Evolutionary conservation across 2,888 invertebrate genomes (phyloP).

Genomic region (Gandaritis pyraliata): DNA sequence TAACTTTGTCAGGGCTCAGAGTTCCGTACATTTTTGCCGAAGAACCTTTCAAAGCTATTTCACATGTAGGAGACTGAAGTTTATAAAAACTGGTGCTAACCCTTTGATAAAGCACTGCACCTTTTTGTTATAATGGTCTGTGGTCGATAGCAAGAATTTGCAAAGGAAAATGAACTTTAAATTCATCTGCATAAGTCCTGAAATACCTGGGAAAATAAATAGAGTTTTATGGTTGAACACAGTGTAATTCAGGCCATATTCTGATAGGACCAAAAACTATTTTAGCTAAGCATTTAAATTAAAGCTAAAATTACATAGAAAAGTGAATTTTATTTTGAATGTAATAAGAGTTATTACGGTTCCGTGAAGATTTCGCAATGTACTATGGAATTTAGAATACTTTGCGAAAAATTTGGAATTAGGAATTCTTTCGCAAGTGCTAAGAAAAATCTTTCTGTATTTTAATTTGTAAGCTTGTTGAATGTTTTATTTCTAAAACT

Average conservation of each 20-base stretch:
- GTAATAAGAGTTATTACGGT: constrained; percentile 6
- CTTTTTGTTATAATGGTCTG: constrained; percentile 14
- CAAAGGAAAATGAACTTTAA: constrained; percentile 7
- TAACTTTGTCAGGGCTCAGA: no score
- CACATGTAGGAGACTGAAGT: no score
- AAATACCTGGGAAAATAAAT: constrained; percentile 2
- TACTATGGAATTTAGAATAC: constrained; percentile 15
- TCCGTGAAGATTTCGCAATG: constrained; percentile 1
- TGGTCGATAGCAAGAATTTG: constrained; percentile 11
- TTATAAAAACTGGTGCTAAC: constrained; percentile 4
- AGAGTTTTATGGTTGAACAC: not conserved
- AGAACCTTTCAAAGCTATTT: no score
- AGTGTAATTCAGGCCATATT: constrained; percentile 3
- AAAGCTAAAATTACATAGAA: not conserved
- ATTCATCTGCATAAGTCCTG: not conserved
- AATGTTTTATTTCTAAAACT: not conserved
- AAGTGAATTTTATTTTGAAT: not conserved
- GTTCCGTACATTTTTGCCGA: no score
- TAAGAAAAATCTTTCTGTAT: constrained; percentile 11
- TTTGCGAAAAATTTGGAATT: constrained; percentile 15
- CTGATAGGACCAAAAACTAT: not conserved
- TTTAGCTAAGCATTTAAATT: not conserved
- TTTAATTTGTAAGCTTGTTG: constrained; percentile 3
- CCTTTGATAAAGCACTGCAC: constrained; percentile 12
- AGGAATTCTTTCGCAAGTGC: constrained; percentile 14